phyloP scores from a whole-genome alignment of 2,113 vertebrate genomes.

The Hydropotes inermis region DNA sequence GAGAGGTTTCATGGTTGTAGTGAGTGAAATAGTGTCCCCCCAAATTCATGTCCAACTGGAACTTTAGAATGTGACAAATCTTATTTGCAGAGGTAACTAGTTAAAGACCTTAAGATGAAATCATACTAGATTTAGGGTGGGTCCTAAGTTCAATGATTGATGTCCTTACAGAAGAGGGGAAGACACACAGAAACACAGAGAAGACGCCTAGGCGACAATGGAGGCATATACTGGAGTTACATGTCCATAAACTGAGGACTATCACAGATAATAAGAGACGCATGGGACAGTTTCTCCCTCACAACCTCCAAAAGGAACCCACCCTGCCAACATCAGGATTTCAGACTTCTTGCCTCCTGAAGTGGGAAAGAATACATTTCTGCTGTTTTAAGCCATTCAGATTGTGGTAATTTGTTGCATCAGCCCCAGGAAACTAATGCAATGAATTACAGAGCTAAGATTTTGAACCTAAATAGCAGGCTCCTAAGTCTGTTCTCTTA shows the following conservation, averaged over 20 bases:
- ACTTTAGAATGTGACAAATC: neutral
- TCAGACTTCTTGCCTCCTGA: neutral
- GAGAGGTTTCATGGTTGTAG: neutral
- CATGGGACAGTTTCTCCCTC: neutral
- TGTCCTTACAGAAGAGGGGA: neutral
- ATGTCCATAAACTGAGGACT: neutral
- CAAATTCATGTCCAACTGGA: neutral
- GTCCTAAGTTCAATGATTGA: neutral
- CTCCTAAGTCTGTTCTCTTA: neutral
- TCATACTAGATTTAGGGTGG: neutral
- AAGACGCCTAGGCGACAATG: neutral
- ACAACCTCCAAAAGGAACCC: neutral
- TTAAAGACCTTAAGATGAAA: constrained; percentile 7
- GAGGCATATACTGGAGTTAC: neutral
- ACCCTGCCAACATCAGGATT: neutral
- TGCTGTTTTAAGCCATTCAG: neutral
- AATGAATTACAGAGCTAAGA: neutral
- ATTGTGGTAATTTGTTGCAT: neutral
- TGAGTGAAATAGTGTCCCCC: neutral
- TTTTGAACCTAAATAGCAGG: neutral
- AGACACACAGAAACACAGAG: neutral
- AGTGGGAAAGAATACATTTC: neutral
- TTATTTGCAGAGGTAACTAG: neutral
- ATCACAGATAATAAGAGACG: neutral
- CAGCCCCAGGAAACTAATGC: neutral